Base-by-base conservation (phyloP, 1,140 invertebrate genomes). In the Pseudachorutes palmiensis region DNA sequence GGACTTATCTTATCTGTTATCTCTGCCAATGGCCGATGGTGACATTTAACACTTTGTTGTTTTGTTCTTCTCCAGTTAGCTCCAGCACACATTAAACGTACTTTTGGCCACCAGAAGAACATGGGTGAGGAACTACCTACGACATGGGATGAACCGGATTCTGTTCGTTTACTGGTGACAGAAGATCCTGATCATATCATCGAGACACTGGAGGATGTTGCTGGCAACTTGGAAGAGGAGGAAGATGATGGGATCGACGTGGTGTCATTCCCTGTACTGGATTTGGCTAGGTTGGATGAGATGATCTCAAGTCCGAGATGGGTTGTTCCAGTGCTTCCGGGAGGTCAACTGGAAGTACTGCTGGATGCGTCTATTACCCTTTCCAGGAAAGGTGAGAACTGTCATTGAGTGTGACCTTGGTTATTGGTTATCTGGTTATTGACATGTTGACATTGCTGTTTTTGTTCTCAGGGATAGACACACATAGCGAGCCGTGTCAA, bases 311-410 rank as follows among this genome's bases (percentile, higher is more conserved):
- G 86, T 81, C 87, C 93, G 69, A 84, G 94, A 75, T 98, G 95
- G 95, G 92, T 98, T 62, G 94, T 98, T 26, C 95, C 94, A 49
- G 94, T 98, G 41, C 81, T 98, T 74, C 94, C 94, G 3, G 92
- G 95, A 75, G 93, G 95, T 80, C 94, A 98, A 80, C 81, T 98
- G 74, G 94, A 97, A 82, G 86, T 90, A 74, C 83, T 97, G 60
- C 80, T 98, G 60, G 86, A 92, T 79, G 91, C 91, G 70, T 87
- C 92, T 65, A 94, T 95, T 71, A 87, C 92, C 75, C 82, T 94
- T 62, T 88, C 89, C 75, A 85, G 83, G 80, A 86, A 85, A 80
- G 88, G 89, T 14, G 24, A 31, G 9, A 63, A 24, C 14, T 19
- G 36, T 45, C 9, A 45, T 19, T 12, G 19, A 45, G 36, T 45